Evolutionary conservation across 2,113 vertebrate genomes (phyloP).

Genomic region (Grallaria varia): DNA sequence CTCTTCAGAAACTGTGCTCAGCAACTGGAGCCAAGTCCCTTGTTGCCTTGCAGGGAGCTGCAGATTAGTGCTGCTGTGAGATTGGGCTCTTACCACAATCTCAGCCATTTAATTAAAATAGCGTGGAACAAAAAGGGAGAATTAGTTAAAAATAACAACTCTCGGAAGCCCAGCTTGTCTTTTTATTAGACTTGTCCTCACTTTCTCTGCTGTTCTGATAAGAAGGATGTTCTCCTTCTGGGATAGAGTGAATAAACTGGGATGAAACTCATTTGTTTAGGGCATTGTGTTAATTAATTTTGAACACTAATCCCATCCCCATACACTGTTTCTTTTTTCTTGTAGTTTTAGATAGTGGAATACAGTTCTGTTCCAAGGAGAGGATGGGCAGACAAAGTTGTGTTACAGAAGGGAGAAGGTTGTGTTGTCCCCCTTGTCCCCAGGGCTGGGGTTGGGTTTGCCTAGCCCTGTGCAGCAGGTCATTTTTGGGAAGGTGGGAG

Average conservation of each 20-base stretch:
- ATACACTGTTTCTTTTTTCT: background rate
- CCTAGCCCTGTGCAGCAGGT: background rate
- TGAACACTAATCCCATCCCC: slow-evolving; percentile 22
- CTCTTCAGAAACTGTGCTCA: background rate
- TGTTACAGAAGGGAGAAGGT: background rate
- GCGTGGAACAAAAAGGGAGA: background rate
- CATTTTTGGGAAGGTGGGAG: background rate
- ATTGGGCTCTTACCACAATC: background rate
- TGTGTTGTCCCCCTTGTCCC: background rate
- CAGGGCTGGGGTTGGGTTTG: background rate
- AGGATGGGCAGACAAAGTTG: background rate
- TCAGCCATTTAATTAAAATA: slow-evolving; percentile 24
- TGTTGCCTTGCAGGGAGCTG: background rate
- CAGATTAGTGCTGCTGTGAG: background rate
- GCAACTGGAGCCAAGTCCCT: background rate
- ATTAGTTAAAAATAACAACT: slow-evolving; percentile 48
- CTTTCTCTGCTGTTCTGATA: slow-evolving; percentile 35
- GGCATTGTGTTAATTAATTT: slow-evolving; percentile 56
- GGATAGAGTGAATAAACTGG: slow-evolving; percentile 3
- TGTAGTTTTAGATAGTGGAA: background rate
- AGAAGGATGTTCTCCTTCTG: slow-evolving; percentile 15
- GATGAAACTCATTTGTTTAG: slow-evolving; percentile 41
- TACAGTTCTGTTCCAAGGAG: background rate
- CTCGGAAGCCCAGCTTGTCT: background rate
- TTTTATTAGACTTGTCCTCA: background rate